Conservation (phyloP, 2,888 invertebrate genomes). For the Philaethria dido region DNA sequence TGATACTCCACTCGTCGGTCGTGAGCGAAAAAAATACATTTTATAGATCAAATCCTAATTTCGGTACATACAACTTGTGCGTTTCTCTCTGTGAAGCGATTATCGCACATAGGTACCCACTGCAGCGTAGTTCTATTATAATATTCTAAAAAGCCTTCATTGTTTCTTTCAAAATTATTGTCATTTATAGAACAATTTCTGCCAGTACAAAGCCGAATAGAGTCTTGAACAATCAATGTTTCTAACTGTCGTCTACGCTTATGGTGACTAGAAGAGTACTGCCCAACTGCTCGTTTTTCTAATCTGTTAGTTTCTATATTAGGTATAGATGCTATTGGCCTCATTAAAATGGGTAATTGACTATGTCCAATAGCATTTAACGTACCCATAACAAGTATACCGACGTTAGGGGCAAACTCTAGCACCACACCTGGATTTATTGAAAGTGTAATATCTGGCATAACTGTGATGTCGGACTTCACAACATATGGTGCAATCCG, state of each 20-base stretch:
- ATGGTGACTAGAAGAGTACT: conserved; percentile 62
- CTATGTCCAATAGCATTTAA: conserved; percentile 92
- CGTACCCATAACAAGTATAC: conserved; percentile 96
- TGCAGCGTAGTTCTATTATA: conserved; percentile 97
- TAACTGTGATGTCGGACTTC: conserved; percentile 95
- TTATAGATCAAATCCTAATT: conserved; percentile 94
- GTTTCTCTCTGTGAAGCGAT: conserved; percentile 97
- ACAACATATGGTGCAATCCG: conserved; percentile 90
- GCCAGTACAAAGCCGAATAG: conserved; percentile 91
- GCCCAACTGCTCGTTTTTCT: conserved; percentile 68
- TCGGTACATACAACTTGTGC: conserved; percentile 98
- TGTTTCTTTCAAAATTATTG: conserved; percentile 74
- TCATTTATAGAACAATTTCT: conserved; percentile 86
- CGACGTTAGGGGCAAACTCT: conserved; percentile 98
- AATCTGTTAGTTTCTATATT: conserved; percentile 69
- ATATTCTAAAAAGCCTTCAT: conserved; percentile 96
- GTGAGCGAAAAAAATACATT: conserved; percentile 94
- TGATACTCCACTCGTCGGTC: conserved; percentile 94
- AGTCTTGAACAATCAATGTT: conserved; percentile 82
- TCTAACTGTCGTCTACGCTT: conserved; percentile 82
- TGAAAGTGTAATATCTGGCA: conserved; percentile 95
- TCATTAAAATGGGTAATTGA: conserved; percentile 91
- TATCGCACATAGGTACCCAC: conserved; percentile 98
- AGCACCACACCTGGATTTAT: conserved; percentile 95
- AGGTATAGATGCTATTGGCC: conserved; percentile 77